phyloP scores from a whole-genome alignment of 2,888 invertebrate species.

The Cactoblastis cactorum region DNA sequence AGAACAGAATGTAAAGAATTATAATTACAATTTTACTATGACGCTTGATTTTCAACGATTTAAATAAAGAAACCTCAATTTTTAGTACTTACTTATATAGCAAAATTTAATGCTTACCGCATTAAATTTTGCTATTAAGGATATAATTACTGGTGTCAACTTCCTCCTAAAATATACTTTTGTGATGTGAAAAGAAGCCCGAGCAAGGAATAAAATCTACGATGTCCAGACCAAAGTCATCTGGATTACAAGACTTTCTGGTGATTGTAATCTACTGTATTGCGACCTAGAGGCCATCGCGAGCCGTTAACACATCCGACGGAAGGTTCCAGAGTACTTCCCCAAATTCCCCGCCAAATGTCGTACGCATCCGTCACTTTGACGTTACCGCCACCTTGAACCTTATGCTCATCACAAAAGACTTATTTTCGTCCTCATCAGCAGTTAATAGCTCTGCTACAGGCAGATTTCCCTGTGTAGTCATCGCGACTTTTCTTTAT shows the following conservation, averaged over 20 bases:
- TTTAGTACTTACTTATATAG: too few species aligned
- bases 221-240: too few species aligned
- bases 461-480: conserved; percentile 30
- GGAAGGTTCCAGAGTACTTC: conserved; percentile 35
- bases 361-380: conserved; percentile 28
- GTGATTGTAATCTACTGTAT: background rate
- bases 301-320: conserved; percentile 41
- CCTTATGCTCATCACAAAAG: conserved; percentile 11
- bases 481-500: conserved; percentile 34
- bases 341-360: conserved; percentile 39
- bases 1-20: background rate
- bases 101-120: too few species aligned
- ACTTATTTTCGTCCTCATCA: background rate
- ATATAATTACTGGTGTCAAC: too few species aligned
- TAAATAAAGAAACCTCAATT: too few species aligned
- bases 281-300: conserved; percentile 2
- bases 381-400: conserved; percentile 10
- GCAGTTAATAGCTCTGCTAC: conserved; percentile 11
- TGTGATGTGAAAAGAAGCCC: too few species aligned
- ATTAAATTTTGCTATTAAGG: too few species aligned
- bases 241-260: background rate
- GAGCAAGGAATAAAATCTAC: too few species aligned
- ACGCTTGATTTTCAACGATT: too few species aligned
- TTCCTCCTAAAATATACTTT: too few species aligned
- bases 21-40: background rate